Evolutionary conservation across 2,797 vertebrate species (phyloP).

Genomic region (Artibeus lituratus): DNA sequence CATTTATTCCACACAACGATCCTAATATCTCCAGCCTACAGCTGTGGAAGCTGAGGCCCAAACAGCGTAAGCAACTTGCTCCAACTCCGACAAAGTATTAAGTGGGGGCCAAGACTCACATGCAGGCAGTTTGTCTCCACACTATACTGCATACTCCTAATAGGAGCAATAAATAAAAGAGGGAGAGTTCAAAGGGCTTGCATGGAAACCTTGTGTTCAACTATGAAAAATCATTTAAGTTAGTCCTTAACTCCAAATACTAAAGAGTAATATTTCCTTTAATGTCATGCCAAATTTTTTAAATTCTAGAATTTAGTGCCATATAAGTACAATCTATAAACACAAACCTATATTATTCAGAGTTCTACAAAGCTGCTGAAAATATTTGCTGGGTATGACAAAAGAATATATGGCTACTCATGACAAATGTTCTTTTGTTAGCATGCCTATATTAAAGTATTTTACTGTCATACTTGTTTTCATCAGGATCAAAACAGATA

Average conservation of each 20-base stretch:
- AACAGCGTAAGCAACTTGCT: neutral
- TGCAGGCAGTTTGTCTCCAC: neutral
- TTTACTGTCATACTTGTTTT: slow-evolving; percentile 29
- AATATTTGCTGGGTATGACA: neutral
- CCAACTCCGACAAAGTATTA: neutral
- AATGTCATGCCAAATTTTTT: slow-evolving; percentile 22
- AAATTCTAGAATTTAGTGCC: slow-evolving; percentile 23
- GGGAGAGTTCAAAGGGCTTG: neutral
- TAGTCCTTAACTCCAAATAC: slow-evolving; percentile 30
- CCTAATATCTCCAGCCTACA: neutral
- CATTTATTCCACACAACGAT: neutral
- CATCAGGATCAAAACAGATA: neutral
- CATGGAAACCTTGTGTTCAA: slow-evolving; percentile 4
- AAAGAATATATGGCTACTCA: neutral
- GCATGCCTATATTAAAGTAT: neutral
- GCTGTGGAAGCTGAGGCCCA: neutral
- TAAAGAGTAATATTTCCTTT: slow-evolving; percentile 29
- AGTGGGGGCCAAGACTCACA: neutral
- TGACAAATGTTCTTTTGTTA: neutral
- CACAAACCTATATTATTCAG: slow-evolving; percentile 14
- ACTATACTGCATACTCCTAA: neutral
- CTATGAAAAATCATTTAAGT: slow-evolving; percentile 2
- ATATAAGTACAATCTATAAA: slow-evolving; percentile 25
- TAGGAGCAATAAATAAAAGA: neutral
- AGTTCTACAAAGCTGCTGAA: slow-evolving; percentile 33